phyloP scores from a whole-genome alignment of 1,140 invertebrate genomes.

The Coelopa frigida region DNA sequence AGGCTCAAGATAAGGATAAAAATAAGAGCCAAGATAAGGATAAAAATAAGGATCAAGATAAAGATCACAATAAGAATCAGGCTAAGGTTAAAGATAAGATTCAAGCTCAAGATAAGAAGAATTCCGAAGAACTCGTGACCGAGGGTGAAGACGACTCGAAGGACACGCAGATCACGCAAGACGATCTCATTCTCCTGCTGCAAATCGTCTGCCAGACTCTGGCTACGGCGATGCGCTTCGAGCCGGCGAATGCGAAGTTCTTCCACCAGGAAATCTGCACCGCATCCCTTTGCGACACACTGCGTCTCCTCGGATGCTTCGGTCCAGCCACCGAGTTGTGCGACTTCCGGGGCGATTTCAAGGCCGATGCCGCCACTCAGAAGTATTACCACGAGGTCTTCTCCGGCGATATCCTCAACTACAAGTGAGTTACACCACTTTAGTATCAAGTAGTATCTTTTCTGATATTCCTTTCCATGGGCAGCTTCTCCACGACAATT shows the following conservation, averaged over 20 bases:
- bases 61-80: constrained; percentile 13
- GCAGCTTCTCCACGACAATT: constrained; percentile 51
- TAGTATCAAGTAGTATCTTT: too few species aligned
- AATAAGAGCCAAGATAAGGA: not conserved
- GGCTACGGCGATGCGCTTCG: constrained; percentile 95
- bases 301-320: constrained; percentile 88
- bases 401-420: constrained; percentile 63
- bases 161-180: constrained; percentile 40
- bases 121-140: constrained; percentile 13
- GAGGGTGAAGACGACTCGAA: constrained; percentile 14
- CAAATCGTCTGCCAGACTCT: constrained; percentile 92
- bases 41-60: too few species aligned
- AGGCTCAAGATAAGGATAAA: constrained; percentile 3
- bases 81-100: too few species aligned
- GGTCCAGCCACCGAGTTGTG: constrained; percentile 53
- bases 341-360: constrained; percentile 30
- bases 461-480: constrained; percentile 44
- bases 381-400: constrained; percentile 63
- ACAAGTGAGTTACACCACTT: constrained; percentile 33
- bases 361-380: constrained; percentile 20
- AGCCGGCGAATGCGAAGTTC: constrained; percentile 97
- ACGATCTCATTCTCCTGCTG: constrained; percentile 63
- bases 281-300: constrained; percentile 84
- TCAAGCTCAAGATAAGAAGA: too few species aligned
- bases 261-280: constrained; percentile 94